A percentile compares a stretch with the other conserved stretches of the same genome.
Conservation (phyloP, 2,797 vertebrate species). For the Labeo calbasu region DNA sequence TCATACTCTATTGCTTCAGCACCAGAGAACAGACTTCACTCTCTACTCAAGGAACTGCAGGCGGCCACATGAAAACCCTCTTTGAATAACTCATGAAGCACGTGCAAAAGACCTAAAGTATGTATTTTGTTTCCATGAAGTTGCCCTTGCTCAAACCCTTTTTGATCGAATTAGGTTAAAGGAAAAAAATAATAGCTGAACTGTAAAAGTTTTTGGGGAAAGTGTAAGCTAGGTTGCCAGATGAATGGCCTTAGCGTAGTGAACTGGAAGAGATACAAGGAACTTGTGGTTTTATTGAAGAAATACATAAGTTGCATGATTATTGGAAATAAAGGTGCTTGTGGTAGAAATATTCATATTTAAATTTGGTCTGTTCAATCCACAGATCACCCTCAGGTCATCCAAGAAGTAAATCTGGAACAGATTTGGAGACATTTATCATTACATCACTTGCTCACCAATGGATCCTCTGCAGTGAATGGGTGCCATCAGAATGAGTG, state of each 20-base stretch:
- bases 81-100: constrained; percentile 63
- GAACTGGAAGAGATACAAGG: constrained; percentile 16
- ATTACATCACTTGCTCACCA: neutral
- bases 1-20: constrained; percentile 9
- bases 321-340: neutral
- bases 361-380: neutral
- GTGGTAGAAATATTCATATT: neutral
- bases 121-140: constrained; percentile 67
- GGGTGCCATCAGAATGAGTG: neutral
- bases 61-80: constrained; percentile 52
- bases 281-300: constrained; percentile 7
- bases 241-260: neutral
- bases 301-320: neutral
- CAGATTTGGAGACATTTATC: neutral
- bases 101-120: constrained; percentile 58
- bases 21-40: constrained; percentile 43
- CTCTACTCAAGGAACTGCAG: constrained; percentile 49
- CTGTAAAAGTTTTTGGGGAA: constrained; percentile 2
- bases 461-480: neutral
- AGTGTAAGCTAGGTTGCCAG: constrained; percentile 2
- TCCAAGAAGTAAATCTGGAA: neutral
- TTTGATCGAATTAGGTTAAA: constrained; percentile 52
- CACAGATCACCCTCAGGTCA: neutral
- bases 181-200: constrained; percentile 35
- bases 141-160: constrained; percentile 1